These are phyloP conservation scores for Gallinago undulata DNA, from an alignment of 2,113 vertebrate genomes.

Conservation along the genomic window DNA sequence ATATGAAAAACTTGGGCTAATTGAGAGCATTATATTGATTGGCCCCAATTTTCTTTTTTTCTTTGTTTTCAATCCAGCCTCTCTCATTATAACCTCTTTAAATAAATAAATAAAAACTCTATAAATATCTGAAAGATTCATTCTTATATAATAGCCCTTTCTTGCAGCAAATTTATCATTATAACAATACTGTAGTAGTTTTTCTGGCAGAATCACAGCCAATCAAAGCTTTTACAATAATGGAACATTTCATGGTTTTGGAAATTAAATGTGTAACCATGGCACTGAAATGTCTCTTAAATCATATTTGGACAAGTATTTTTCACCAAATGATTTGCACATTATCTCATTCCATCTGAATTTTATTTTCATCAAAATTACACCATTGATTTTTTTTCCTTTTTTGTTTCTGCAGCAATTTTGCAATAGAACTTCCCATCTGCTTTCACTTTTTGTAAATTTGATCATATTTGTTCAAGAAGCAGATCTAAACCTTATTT, in stretches of 20 bases:
- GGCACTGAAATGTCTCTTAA: constrained; percentile 58
- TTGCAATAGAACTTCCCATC: constrained; percentile 50
- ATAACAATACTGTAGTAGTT: constrained; percentile 62
- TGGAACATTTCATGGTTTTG: constrained; percentile 56
- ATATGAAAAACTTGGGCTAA: constrained; percentile 17
- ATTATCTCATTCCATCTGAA: constrained; percentile 68
- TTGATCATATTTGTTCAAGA: constrained; percentile 17
- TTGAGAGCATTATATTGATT: constrained; percentile 30
- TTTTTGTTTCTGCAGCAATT: constrained; percentile 43
- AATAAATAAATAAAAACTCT: constrained; percentile 36
- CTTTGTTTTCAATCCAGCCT: constrained; percentile 41
- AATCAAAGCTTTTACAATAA: constrained; percentile 62
- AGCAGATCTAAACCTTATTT: constrained; percentile 14
- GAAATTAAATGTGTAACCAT: constrained; percentile 62
- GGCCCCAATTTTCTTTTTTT: not conserved
- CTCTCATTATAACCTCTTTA: not conserved
- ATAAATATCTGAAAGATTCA: constrained; percentile 7
- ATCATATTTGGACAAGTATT: constrained; percentile 52
- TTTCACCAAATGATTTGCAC: constrained; percentile 62
- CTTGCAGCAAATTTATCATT: constrained; percentile 41
- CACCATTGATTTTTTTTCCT: not conserved
- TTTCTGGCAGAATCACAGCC: constrained; percentile 31
- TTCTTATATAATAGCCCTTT: constrained; percentile 50
- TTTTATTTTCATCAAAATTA: constrained; percentile 53
- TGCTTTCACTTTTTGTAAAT: constrained; percentile 48